Percentiles rank a stretch among this genome's conserved stretches.
Conservation (phyloP, 2,797 vertebrate genomes). For the Loriculus beryllinus region DNA sequence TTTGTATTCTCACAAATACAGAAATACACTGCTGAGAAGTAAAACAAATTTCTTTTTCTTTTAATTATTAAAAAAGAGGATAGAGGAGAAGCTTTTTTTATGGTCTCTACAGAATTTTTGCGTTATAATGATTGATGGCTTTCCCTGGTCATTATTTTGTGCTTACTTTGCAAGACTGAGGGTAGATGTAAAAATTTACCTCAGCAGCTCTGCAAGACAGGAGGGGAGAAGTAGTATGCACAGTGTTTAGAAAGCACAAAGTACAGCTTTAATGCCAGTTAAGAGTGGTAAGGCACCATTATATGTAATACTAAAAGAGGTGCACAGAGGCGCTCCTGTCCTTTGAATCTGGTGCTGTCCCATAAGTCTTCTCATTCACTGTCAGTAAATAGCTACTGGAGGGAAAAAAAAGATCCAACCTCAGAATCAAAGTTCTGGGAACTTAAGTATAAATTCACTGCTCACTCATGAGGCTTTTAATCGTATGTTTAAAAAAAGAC, state of each 20-base stretch:
- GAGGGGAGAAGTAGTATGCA: background rate
- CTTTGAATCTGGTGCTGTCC: background rate
- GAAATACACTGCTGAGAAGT: background rate
- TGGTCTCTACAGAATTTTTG: background rate
- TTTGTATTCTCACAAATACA: background rate
- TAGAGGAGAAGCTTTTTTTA: background rate
- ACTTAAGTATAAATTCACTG: background rate
- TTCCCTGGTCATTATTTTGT: background rate
- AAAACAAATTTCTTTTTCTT: background rate
- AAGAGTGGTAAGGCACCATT: background rate
- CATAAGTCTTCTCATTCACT: background rate
- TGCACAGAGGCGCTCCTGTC: background rate
- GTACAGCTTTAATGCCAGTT: background rate
- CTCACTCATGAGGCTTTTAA: background rate
- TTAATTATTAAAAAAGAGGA: background rate
- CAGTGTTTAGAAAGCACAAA: background rate
- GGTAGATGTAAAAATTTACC: background rate
- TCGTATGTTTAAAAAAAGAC: background rate
- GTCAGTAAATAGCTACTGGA: background rate
- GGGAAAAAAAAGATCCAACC: background rate
- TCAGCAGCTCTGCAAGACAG: background rate
- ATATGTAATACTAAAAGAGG: background rate
- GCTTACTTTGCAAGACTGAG: background rate
- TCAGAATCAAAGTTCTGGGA: background rate
- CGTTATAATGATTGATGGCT: background rate